Percentiles rank a stretch among this genome's conserved stretches.
These are phyloP conservation scores for Lymantria monacha DNA, from an alignment of 2,888 invertebrate species.

Conservation along the genomic window DNA sequence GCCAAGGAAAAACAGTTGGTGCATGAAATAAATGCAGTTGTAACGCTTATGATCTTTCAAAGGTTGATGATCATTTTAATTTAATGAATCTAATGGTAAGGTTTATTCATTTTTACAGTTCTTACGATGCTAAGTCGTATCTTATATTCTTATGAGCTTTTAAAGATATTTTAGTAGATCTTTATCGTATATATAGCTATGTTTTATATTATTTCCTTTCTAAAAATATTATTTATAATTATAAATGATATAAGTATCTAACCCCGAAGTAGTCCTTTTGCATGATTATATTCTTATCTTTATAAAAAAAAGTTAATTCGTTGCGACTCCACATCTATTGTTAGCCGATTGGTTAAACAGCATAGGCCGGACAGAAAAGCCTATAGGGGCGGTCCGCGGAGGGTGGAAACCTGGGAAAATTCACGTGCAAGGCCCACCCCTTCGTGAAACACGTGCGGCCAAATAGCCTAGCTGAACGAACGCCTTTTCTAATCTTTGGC, in stretches of 20 bases:
- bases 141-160: neutral
- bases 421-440: conserved; percentile 79
- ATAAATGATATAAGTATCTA: no score
- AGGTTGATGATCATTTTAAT: conserved; percentile 22
- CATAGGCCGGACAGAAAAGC: conserved; percentile 83
- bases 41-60: conserved; percentile 24
- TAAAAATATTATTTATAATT: no score
- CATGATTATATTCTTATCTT: neutral
- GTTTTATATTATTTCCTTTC: no score
- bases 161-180: no score
- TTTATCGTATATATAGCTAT: no score
- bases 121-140: neutral
- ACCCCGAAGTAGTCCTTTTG: no score
- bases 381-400: conserved; percentile 81
- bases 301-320: neutral
- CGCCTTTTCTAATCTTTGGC: conserved; percentile 75
- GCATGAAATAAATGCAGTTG: conserved; percentile 62
- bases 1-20: conserved; percentile 46
- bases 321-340: conserved; percentile 55
- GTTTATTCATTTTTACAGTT: neutral
- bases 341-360: conserved; percentile 78
- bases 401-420: conserved; percentile 82
- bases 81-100: neutral
- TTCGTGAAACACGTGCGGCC: conserved; percentile 72
- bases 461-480: conserved; percentile 75